These are phyloP conservation scores for Ara ararauna DNA, from an alignment of 2,797 vertebrate species.

Conservation along the genomic window DNA sequence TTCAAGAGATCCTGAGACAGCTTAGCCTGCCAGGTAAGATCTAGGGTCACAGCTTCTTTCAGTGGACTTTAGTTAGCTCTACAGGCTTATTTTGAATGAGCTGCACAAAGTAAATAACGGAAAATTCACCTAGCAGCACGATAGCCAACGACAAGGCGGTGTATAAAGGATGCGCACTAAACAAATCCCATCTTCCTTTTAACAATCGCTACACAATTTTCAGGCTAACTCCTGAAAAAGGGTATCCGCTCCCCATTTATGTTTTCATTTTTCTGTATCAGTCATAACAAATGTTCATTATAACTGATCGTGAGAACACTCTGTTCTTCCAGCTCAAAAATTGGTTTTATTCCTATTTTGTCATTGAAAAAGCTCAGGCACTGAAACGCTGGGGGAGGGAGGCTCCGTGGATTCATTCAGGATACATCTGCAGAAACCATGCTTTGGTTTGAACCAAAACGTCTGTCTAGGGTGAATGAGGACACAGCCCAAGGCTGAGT, in stretches of 20 bases:
- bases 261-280: background rate
- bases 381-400: background rate
- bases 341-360: background rate
- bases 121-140: background rate
- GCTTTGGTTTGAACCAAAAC: background rate
- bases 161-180: background rate
- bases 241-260: background rate
- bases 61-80: background rate
- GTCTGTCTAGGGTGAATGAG: rapidly evolving
- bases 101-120: background rate
- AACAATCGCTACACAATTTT: background rate
- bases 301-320: background rate
- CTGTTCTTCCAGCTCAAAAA: background rate
- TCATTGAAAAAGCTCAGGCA: background rate
- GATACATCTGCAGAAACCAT: background rate
- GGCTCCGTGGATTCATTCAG: background rate
- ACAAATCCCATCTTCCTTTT: background rate
- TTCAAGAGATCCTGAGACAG: background rate
- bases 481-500: background rate
- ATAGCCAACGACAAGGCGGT: background rate
- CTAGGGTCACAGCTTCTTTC: background rate
- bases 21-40: background rate
- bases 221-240: background rate
- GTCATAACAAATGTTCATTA: background rate
- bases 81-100: background rate